Evolutionary conservation across 1,140 invertebrate genomes (phyloP).

Genomic region (Brachystomella parvula): DNA sequence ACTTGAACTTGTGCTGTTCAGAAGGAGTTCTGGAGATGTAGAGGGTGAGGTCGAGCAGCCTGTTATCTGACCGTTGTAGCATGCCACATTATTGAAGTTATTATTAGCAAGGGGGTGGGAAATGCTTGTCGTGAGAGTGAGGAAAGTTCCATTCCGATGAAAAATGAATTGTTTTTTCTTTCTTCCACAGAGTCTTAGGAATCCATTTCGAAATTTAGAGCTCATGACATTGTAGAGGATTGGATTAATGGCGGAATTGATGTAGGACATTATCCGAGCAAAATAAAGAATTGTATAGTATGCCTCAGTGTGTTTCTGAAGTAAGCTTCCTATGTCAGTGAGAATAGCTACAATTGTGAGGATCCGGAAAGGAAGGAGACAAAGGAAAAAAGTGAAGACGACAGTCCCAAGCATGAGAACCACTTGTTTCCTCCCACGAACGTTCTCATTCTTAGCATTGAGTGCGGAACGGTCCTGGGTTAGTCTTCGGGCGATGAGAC

Average conservation of each 20-base stretch:
- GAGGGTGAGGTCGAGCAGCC: slow-evolving; percentile 3
- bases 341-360: slow-evolving; percentile 73
- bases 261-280: slow-evolving; percentile 72
- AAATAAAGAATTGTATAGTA: slow-evolving; percentile 74
- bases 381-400: slow-evolving; percentile 75
- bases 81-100: slow-evolving; percentile 10
- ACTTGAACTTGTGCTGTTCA: neutral
- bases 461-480: slow-evolving; percentile 39
- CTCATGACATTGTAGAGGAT: slow-evolving; percentile 65
- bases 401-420: slow-evolving; percentile 64
- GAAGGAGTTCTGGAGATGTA: slow-evolving; percentile 20
- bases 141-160: slow-evolving; percentile 31
- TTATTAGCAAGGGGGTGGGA: neutral
- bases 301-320: slow-evolving; percentile 56
- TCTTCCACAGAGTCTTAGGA: slow-evolving; percentile 55
- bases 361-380: slow-evolving; percentile 71
- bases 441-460: slow-evolving; percentile 37
- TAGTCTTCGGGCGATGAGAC: slow-evolving; percentile 64
- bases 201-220: slow-evolving; percentile 70
- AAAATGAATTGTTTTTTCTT: slow-evolving; percentile 23
- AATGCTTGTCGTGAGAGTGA: slow-evolving; percentile 32
- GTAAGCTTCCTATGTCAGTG: slow-evolving; percentile 49
- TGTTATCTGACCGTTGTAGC: neutral
- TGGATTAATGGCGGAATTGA: slow-evolving; percentile 81
- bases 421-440: slow-evolving; percentile 58